Evolutionary conservation across 2,888 invertebrate species (phyloP), one percentile per base, ranked within the genome.

Genomic region (Acanthococcus lagerstroemiae): DNA sequence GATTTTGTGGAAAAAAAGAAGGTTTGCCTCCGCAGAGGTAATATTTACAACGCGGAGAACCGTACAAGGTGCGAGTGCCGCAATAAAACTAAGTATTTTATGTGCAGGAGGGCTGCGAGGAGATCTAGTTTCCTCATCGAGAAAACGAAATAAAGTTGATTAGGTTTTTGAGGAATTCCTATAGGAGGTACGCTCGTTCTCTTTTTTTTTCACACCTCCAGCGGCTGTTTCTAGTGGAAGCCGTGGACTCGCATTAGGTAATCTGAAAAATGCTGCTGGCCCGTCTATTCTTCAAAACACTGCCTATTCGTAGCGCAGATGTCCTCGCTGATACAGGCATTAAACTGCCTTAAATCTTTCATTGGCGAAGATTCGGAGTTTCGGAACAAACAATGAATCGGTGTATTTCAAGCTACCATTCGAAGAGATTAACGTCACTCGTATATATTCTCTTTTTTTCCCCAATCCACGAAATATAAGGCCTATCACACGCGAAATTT

Each of bases 261-360:
- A 37, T 37, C n/a, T 9, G 12, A 37, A 37, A 37, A 37, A 15
- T 37, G n/a, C n/a, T n/a, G 37, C 12, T 37, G 3, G 12, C 12
- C 37, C 37, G 37, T 37, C 12, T 37, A 3, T 3, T 37, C n/a
- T 37, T 37, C 52, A 6, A 22, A 22, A 52, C 52, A 24, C 48
- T 9, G 12, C 19, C 19, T 45, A 21, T 52, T 15, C 22, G 21
- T 17, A 22, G 19, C 24, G 52, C 52, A 52, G 52, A 52, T 52
- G 52, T 52, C 52, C 52, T 52, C 22, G 52, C 52, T 22, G 52
- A 52, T 52, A 52, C 37, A n/a, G 37, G 37, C n/a, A 37, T 37
- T 37, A 37, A 37, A 37, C 37, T 15, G 37, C 37, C 37, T 37
- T 37, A 37, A 37, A 37, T 37, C 37, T 37, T 37, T n/a, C 12